Evolutionary conservation across 1,140 invertebrate genomes (phyloP).

Genomic region (Muscidifurax raptorellus): DNA sequence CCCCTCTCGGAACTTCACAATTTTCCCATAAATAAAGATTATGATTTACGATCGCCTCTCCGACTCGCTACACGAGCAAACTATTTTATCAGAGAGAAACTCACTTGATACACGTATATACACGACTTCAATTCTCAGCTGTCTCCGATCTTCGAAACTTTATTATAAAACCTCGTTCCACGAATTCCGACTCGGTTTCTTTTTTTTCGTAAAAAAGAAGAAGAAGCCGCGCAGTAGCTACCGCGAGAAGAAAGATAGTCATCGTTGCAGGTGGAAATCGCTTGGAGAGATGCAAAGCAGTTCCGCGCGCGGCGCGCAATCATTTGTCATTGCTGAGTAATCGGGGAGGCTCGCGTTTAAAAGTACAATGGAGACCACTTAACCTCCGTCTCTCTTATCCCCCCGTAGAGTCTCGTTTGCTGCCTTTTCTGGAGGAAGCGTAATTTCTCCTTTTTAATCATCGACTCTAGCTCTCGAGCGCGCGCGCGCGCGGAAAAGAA

Average conservation of each 20-base stretch:
- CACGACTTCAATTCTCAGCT: no score
- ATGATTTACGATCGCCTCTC: no score
- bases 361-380: conserved; percentile 72
- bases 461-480: background rate
- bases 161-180: background rate
- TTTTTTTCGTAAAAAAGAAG: background rate
- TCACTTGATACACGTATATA: no score
- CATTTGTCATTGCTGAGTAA: conserved; percentile 71
- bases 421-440: conserved; percentile 10
- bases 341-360: conserved; percentile 65
- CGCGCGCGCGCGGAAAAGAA: background rate
- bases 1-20: no score
- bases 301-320: conserved; percentile 58
- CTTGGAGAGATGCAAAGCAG: conserved; percentile 56
- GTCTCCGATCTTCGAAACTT: background rate
- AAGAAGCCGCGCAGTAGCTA: background rate
- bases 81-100: no score
- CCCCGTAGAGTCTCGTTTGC: conserved; percentile 46
- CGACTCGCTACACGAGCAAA: no score
- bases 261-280: conserved; percentile 30
- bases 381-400: conserved; percentile 60
- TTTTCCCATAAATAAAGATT: no score
- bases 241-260: background rate
- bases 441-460: conserved; percentile 40
- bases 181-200: background rate